Evolutionary conservation across 2,888 invertebrate species (phyloP).

Genomic region (Oscheius sp.): DNA sequence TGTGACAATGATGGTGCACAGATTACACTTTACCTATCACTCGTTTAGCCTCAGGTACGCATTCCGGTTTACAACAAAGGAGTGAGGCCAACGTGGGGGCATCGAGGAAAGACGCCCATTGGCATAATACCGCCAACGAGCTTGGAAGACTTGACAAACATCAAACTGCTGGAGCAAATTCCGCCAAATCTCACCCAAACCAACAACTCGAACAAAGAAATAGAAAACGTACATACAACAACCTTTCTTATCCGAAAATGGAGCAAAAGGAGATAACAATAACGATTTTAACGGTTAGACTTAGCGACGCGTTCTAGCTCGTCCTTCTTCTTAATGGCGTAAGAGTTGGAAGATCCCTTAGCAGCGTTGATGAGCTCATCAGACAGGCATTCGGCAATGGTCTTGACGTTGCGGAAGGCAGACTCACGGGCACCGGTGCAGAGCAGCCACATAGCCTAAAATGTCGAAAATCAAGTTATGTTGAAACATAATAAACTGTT

Average conservation of each 20-base stretch:
- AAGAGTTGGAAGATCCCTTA: conserved; percentile 99
- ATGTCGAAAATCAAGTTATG: conserved; percentile 5
- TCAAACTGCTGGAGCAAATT: too few relatives aligned
- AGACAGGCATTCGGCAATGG: conserved; percentile 98
- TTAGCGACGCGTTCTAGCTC: conserved; percentile 99
- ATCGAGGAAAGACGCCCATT: too few relatives aligned
- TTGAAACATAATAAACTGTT: background rate
- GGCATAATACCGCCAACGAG: too few relatives aligned
- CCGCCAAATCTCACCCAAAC: background rate
- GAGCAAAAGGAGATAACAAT: conserved; percentile 32
- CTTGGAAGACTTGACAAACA: too few relatives aligned
- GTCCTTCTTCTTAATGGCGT: conserved; percentile 99
- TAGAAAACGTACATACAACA: conserved; percentile 23
- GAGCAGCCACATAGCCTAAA: conserved; percentile 92
- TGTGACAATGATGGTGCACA: conserved; percentile 15
- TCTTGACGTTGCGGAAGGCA: conserved; percentile 99
- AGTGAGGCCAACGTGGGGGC: background rate
- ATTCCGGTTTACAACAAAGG: conserved; percentile 17
- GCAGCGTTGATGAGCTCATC: conserved; percentile 99
- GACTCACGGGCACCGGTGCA: conserved; percentile 99
- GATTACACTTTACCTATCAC: conserved; percentile 23
- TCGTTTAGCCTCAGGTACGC: conserved; percentile 24
- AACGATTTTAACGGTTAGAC: conserved; percentile 92
- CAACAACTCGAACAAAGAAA: background rate
- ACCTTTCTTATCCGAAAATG: conserved; percentile 19